phyloP scores from a whole-genome alignment of 2,113 vertebrate genomes.

The Ranitomeya imitator region DNA sequence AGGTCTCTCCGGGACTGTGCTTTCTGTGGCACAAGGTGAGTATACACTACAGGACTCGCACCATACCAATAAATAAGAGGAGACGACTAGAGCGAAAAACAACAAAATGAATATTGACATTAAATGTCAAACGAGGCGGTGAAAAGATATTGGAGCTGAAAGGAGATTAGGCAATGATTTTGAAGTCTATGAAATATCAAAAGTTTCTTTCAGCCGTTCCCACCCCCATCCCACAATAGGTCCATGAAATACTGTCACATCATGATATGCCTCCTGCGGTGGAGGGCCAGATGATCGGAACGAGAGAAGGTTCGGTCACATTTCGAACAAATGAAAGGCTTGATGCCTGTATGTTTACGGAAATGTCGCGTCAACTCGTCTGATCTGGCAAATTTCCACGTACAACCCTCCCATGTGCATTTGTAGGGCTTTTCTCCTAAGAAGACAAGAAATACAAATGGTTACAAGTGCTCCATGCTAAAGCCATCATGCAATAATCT shows the following conservation, averaged over 20 bases:
- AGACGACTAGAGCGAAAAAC: background rate
- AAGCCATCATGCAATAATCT: too few relatives aligned
- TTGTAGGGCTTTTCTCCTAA: slow-evolving; percentile 95
- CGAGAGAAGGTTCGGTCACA: slow-evolving; percentile 96
- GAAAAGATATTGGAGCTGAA: background rate
- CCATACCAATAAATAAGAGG: background rate
- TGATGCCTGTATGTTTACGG: slow-evolving; percentile 97
- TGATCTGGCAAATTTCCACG: slow-evolving; percentile 93
- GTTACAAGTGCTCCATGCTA: too few relatives aligned
- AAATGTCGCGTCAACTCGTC: slow-evolving; percentile 96
- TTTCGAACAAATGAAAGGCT: slow-evolving; percentile 95
- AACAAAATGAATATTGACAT: background rate
- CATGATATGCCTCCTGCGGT: slow-evolving; percentile 92
- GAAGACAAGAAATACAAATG: background rate
- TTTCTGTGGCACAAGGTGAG: slow-evolving; percentile 35
- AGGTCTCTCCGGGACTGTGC: slow-evolving; percentile 40
- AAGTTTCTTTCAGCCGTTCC: background rate
- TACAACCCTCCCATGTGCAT: slow-evolving; percentile 96
- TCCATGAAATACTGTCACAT: slow-evolving; percentile 76
- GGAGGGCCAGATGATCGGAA: slow-evolving; percentile 94
- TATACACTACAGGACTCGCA: background rate
- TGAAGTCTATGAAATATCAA: background rate
- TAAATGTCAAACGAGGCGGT: background rate
- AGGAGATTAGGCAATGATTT: background rate
- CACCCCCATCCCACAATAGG: background rate